These are phyloP conservation scores for Pycnonotus jocosus DNA, from an alignment of 2,113 vertebrate species.

Conservation along the genomic window DNA sequence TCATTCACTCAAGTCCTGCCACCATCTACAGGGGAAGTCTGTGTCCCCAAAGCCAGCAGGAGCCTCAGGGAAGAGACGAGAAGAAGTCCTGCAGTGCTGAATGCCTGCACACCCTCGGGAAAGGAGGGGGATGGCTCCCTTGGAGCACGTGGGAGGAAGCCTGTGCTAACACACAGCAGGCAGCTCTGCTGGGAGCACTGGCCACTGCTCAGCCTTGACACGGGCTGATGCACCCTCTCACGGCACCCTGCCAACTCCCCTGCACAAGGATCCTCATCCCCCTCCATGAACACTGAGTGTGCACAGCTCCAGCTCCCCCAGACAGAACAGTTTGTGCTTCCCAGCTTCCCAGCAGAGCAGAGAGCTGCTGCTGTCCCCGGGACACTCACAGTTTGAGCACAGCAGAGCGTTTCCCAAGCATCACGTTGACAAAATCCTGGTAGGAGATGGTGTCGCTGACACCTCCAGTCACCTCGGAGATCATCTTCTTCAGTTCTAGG, in stretches of 20 bases:
- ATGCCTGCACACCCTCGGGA: not conserved
- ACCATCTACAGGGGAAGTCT: not conserved
- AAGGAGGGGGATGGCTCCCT: not conserved
- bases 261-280: not conserved
- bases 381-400: slow-evolving; percentile 94
- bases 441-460: slow-evolving; percentile 91
- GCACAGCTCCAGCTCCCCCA: not conserved
- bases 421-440: slow-evolving; percentile 95
- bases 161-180: not conserved
- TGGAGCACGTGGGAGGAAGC: not conserved
- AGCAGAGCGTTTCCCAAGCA: slow-evolving; percentile 93
- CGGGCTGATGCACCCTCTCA: not conserved
- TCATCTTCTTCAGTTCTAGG: slow-evolving; percentile 96
- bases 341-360: not conserved
- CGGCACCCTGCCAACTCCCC: not conserved
- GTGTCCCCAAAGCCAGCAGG: not conserved
- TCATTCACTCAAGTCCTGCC: not conserved
- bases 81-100: not conserved
- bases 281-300: not conserved
- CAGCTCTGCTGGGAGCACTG: not conserved
- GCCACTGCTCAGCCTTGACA: not conserved
- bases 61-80: not conserved
- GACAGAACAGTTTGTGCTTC: not conserved
- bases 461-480: slow-evolving; percentile 89
- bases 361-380: not conserved